Base-by-base conservation (phyloP, 2,888 invertebrate genomes). In the Thecocarcelia acutangulata region DNA sequence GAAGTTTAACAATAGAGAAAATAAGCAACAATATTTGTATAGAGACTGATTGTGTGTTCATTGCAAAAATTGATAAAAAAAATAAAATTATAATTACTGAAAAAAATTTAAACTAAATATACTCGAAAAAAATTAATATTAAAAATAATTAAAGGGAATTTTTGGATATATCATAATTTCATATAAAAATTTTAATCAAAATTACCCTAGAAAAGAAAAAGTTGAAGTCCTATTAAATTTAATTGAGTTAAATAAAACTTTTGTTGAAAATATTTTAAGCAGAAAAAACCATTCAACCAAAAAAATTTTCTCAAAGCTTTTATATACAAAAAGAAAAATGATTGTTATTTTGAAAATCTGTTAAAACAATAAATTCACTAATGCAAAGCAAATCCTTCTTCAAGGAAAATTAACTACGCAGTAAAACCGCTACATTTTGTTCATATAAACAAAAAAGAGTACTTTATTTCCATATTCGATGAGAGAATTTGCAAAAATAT, bases 21-120 rank as follows among this genome's bases (percentile, higher is more conserved):
- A 13, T 15, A 68, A 72, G 42, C 40, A 66, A 72, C 80, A 81
- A 68, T 84, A 84, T 85, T 83, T 85, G 83, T 84, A 85, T 84
- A 84, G 85, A 85, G 85, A 85, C 85, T 85, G 85, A 85, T 84
- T 80, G 84, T 84, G 84, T 85, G 84, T 85, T 85, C 85, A 85
- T 83, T 80, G 83, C 74, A 75, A 81, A 77, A 63, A 74, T 70
- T 66, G 8, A 72, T 74, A 19, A 64, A 76, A 64, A 42, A n/a
- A 68, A 75, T 15, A 74, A 17, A 33, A 9, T n/a, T 28, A 28
- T 28, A 9, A 33, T 33, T 33, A 33, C 8, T 24, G n/a, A n/a
- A 24, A 33, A 63, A 61, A 4, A 61, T 48, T 50, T 52, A 44
- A 66, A 69, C 46, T 59, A 69, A 69, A 63, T 58, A 59, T 28